Base-by-base conservation (phyloP, 2,888 invertebrate species). In the Dryobota labecula region DNA sequence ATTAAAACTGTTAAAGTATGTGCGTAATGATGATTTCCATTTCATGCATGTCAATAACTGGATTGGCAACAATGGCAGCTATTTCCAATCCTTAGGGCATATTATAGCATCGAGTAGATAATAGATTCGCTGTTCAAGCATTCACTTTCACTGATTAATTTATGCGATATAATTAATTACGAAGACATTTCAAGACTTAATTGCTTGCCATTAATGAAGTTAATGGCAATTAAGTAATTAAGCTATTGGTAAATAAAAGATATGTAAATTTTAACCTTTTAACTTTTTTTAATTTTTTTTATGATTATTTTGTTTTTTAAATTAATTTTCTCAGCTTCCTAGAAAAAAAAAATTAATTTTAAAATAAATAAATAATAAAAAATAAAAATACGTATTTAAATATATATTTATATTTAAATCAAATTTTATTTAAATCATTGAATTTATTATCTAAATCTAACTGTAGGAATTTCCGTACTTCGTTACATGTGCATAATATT, bases 101-200 rank as follows among this genome's bases (percentile, higher is more conserved):
- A 73, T 78, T 75, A 75, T 65, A 43, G 30, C 69, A 75, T 41
- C 43, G 15, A 18, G 11, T n/a, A 33, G 18, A 33, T 53, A 57
- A 80, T 68, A 51, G 8, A 74, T 51, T 64, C 41, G 36, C 33
- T 65, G 36, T 54, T 47, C 27, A 30, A 72, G 49, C 49, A 61
- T 43, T 68, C 24, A 75, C 80, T 80, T 78, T 78, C 80, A 78
- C 78, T 62, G 61, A 78, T 62, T 53, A 69, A 56, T 74, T 67
- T 33, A 74, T 47, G 30, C 41, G 61, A 78, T 78, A 57, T 36
- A 56, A 51, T 36, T 61, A 53, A 78, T 53, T 64, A 61, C 45
- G 3, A 24, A 62, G 65, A 43, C 63, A 49, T 43, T 38, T 47
- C 71, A 58, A 20, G 27, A 70, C 36, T 58, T 53, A 38, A 58